Evolutionary conservation across 92 coral and sea anemone genomes (phyloP), one percentile per base, ranked within the genome.

Genomic region (Epizoanthus stellaris): DNA sequence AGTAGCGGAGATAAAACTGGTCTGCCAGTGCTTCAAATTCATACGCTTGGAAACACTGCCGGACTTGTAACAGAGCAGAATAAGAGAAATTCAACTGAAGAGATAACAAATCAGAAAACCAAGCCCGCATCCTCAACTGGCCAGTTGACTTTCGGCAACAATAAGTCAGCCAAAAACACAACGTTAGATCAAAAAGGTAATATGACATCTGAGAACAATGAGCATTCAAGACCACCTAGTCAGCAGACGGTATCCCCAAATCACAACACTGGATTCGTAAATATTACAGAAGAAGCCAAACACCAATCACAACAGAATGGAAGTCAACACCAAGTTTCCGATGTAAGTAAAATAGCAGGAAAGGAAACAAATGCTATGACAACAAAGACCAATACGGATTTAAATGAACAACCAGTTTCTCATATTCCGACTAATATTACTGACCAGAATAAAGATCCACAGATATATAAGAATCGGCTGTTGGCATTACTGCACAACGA

Each of bases 401-500:
- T 42, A 63, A 5, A 42, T 61, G 21, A 6, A 45, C 58, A 79
- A 23, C 12, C 6, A 63, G 3, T 8, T 43, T 1, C 6, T 36
- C 43, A 63, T 20, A 63, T 16, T 20, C 6, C 70, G n/a, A 49
- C 10, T 23, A 77, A 63, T 42, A 45, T 25, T 5, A 21, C 83
- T 62, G 42, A 23, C 47, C 39, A 68, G 73, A 68, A 38, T 43
- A 34, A 4, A 30, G 56, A 59, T 17, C 69, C 52, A 23, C 70
- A 63, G 40, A 62, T 42, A 13, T 62, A 79, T 11, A 79, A 15
- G 15, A 79, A 79, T 63, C 73, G 83, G 6, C 53, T 79, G 73
- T 45, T 79, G 60, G 83, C 42, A 43, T 64, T 79, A 20, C 25
- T 79, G 4, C 83, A 79, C 49, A 79, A 79, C 42, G 47, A 79